Percentiles rank a stretch among this genome's conserved stretches.
phyloP scores from a whole-genome alignment of 2,113 vertebrate species.

The Stigmatopora nigra region DNA sequence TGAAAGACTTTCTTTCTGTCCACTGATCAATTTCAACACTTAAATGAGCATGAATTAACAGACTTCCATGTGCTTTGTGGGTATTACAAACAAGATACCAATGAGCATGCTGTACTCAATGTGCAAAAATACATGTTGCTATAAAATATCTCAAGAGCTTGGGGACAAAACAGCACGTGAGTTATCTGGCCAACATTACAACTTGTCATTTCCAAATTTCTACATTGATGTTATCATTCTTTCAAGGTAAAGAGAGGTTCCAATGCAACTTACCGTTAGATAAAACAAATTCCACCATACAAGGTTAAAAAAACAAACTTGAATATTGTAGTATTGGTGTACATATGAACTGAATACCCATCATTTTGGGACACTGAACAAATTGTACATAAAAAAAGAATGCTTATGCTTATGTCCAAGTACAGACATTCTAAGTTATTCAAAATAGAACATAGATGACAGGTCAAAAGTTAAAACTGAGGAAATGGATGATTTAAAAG shows the following conservation, averaged over 20 bases:
- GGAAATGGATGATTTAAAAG: too few species aligned
- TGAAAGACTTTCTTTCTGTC: constrained; percentile 24
- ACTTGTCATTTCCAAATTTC: not conserved
- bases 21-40: constrained; percentile 40
- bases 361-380: too few species aligned
- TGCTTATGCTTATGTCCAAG: too few species aligned
- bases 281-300: too few species aligned
- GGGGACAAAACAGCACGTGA: not conserved
- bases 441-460: too few species aligned
- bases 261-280: not conserved
- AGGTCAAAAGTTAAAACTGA: too few species aligned
- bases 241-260: not conserved
- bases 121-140: not conserved
- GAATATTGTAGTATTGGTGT: too few species aligned
- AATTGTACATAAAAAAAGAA: too few species aligned
- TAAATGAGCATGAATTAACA: constrained; percentile 32
- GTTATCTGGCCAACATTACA: not conserved
- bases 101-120: constrained; percentile 1
- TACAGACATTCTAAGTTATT: too few species aligned
- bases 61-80: constrained; percentile 21
- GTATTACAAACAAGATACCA: not conserved
- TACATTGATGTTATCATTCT: not conserved
- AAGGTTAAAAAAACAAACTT: too few species aligned
- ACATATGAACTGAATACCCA: too few species aligned
- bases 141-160: not conserved